A percentile compares a stretch with the other conserved stretches of the same genome.
phyloP scores from a whole-genome alignment of 2,888 invertebrate genomes.

The Bombyx huttoni region DNA sequence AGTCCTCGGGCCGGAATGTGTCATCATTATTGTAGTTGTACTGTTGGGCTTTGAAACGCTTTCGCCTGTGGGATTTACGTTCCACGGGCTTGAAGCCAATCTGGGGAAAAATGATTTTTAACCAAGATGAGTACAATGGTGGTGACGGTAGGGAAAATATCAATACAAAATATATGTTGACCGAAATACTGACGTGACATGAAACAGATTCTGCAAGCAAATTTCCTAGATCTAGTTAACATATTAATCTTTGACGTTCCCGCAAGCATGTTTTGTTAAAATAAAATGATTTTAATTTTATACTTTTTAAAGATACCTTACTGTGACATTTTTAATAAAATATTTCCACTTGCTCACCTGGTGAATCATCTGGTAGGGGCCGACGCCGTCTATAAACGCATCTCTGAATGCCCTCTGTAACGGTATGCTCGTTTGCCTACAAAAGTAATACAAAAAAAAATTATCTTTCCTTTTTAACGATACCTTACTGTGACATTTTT shows the following conservation, averaged over 20 bases:
- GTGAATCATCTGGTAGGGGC: conserved; percentile 34
- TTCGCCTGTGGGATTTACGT: conserved; percentile 12
- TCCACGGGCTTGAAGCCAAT: conserved; percentile 13
- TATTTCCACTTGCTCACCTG: conserved; percentile 21
- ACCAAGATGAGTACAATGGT: no score
- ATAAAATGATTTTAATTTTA: no score
- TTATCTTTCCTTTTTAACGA: background rate
- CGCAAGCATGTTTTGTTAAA: no score
- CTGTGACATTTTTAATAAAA: background rate
- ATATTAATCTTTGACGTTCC: no score
- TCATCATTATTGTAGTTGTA: conserved; percentile 39
- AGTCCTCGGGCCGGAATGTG: conserved; percentile 25
- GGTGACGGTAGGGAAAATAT: no score
- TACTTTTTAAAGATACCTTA: no score
- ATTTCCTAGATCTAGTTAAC: no score
- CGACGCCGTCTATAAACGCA: conserved; percentile 39
- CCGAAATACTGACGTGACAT: no score
- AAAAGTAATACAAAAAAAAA: background rate
- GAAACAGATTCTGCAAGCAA: no score
- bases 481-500: background rate
- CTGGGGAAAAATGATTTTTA: conserved; percentile 10
- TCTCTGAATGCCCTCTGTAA: conserved; percentile 43
- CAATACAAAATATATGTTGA: no score
- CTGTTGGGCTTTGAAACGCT: conserved; percentile 16
- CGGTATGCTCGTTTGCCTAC: no score